These are phyloP conservation scores for Bombus polaris DNA, from an alignment of 1,140 invertebrate species.

Conservation along the genomic window DNA sequence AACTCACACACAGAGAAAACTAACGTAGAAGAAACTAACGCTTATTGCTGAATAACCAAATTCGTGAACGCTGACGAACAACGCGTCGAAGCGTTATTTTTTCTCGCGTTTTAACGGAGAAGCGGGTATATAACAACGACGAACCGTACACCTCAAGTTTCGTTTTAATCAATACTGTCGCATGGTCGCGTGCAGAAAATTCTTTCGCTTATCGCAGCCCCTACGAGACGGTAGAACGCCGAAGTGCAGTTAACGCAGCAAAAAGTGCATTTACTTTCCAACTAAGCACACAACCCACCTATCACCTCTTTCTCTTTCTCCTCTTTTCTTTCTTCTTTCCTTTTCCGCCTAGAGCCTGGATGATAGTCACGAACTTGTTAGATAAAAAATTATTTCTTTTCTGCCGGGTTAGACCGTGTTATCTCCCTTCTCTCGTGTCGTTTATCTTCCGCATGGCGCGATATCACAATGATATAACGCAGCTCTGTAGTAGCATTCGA, in stretches of 20 bases:
- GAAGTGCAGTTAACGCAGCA: background rate
- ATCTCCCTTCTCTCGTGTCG: slow-evolving; percentile 3
- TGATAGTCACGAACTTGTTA: background rate
- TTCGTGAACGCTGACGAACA: background rate
- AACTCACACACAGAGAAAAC: too few relatives aligned
- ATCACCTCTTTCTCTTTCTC: too few relatives aligned
- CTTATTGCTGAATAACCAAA: background rate
- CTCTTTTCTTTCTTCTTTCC: background rate
- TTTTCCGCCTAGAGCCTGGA: too few relatives aligned
- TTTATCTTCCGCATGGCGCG: slow-evolving; percentile 20
- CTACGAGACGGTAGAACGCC: background rate
- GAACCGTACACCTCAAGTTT: slow-evolving; percentile 39
- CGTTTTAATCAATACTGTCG: slow-evolving; percentile 63
- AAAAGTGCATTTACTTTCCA: slow-evolving; percentile 42
- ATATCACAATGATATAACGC: slow-evolving; percentile 36
- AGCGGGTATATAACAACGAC: slow-evolving; percentile 12
- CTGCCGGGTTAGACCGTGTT: background rate
- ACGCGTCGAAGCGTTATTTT: background rate
- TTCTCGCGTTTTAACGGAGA: background rate
- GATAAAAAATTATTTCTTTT: slow-evolving; percentile 48
- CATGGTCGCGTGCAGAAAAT: slow-evolving; percentile 57
- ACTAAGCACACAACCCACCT: background rate
- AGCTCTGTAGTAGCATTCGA: background rate
- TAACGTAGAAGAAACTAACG: background rate
- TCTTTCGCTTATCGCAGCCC: slow-evolving; percentile 38